These are phyloP conservation scores for Zygaena filipendulae DNA, from an alignment of 2,888 invertebrate species.

Conservation along the genomic window DNA sequence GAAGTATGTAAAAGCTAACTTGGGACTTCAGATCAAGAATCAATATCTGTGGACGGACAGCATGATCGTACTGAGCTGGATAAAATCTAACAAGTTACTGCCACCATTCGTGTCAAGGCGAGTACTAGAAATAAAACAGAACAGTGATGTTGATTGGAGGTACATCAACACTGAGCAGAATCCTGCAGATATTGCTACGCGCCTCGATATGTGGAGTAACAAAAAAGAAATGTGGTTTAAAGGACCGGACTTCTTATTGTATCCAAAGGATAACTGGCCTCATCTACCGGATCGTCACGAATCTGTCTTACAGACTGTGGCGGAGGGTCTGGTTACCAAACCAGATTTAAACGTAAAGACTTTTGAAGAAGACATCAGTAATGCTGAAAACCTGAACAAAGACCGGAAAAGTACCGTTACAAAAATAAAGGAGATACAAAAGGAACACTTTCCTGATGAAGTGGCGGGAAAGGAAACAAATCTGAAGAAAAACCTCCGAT, in stretches of 20 bases:
- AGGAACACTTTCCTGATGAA: conserved; percentile 1
- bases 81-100: conserved; percentile 3
- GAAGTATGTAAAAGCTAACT: neutral
- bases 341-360: no score
- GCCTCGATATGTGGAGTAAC: no score
- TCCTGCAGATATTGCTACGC: conserved; percentile 3
- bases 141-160: neutral
- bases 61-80: conserved; percentile 5
- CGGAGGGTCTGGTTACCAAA: no score
- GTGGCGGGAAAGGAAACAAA: neutral
- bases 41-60: conserved; percentile 7
- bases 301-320: no score
- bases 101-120: conserved; percentile 6
- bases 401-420: no score
- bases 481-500: neutral
- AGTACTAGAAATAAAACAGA: conserved; percentile 3
- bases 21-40: neutral
- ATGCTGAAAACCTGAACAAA: no score
- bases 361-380: no score
- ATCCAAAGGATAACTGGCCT: no score
- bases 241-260: neutral
- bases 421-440: neutral
- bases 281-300: no score
- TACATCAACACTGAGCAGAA: conserved; percentile 1
- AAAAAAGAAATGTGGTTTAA: neutral